Conservation (phyloP, 2,888 invertebrate genomes). For the Sinopyrophorus schimmeli region DNA sequence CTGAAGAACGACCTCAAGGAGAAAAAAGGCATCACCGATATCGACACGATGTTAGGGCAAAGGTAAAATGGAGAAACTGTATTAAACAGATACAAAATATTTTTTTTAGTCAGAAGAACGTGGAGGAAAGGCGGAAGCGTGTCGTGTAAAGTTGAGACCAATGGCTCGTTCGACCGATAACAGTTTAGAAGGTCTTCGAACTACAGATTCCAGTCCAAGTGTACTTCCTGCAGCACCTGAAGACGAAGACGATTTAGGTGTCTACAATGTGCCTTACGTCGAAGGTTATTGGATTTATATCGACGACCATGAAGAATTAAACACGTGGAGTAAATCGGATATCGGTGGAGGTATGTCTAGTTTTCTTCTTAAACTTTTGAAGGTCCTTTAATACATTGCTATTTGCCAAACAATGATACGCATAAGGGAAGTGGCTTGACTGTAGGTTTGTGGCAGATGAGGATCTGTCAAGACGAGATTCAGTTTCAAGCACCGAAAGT, state of each 20-base stretch:
- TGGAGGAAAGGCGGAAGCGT: slow-evolving; percentile 66
- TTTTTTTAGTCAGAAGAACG: slow-evolving; percentile 69
- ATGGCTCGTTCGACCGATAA: slow-evolving; percentile 74
- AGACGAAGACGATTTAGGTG: slow-evolving; percentile 70
- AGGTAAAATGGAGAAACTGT: slow-evolving; percentile 58
- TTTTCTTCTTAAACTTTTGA: slow-evolving; percentile 7
- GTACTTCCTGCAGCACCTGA: slow-evolving; percentile 58
- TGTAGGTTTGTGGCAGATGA: slow-evolving; percentile 44
- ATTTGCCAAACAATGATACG: background rate
- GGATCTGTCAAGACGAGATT: slow-evolving; percentile 58
- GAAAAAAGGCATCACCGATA: slow-evolving; percentile 67
- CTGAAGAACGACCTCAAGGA: slow-evolving; percentile 69
- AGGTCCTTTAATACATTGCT: background rate
- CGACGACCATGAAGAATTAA: slow-evolving; percentile 70
- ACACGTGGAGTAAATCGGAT: slow-evolving; percentile 65
- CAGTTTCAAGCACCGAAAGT: slow-evolving; percentile 55
- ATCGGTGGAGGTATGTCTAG: slow-evolving; percentile 37
- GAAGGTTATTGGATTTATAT: slow-evolving; percentile 76
- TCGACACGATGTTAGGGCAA: slow-evolving; percentile 77
- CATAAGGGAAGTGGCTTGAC: slow-evolving; percentile 12
- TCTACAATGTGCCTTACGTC: slow-evolving; percentile 75
- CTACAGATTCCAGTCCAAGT: slow-evolving; percentile 69
- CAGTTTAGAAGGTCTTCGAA: slow-evolving; percentile 66
- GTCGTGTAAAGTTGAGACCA: slow-evolving; percentile 58
- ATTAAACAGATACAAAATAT: too few relatives aligned